Percentiles rank a stretch among this genome's conserved stretches.
These are phyloP conservation scores for Pemphredon lugubris DNA, from an alignment of 2,888 invertebrate genomes.

Conservation along the genomic window DNA sequence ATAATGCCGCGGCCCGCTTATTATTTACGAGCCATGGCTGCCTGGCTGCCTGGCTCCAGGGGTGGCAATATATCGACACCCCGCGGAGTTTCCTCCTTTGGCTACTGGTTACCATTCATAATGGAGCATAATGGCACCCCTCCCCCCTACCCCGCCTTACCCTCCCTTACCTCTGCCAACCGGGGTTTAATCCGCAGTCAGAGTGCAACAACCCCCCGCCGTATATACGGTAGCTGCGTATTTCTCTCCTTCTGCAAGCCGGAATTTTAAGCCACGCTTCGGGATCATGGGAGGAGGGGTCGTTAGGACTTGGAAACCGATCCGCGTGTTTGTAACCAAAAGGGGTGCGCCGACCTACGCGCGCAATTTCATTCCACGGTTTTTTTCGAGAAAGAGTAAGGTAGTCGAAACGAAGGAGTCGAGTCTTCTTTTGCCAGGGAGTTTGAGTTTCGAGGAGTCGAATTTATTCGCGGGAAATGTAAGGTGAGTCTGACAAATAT, in stretches of 20 bases:
- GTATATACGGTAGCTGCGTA: slow-evolving; percentile 13
- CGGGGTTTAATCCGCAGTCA: slow-evolving; percentile 59
- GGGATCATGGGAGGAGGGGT: slow-evolving; percentile 16
- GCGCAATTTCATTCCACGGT: slow-evolving; percentile 17
- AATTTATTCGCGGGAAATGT: too few species aligned
- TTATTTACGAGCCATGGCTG: slow-evolving; percentile 65
- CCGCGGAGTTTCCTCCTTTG: slow-evolving; percentile 66
- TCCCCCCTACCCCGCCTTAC: slow-evolving; percentile 24
- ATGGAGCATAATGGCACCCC: slow-evolving; percentile 60
- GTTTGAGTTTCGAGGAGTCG: too few species aligned
- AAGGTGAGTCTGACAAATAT: too few species aligned
- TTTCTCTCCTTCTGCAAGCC: slow-evolving; percentile 26
- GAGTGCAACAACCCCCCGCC: slow-evolving; percentile 59
- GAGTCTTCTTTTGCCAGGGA: too few species aligned
- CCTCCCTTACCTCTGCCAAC: too few species aligned
- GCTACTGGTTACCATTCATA: slow-evolving; percentile 69
- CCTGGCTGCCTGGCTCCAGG: slow-evolving; percentile 56
- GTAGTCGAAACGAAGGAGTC: too few species aligned
- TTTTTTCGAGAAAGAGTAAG: slow-evolving; percentile 6
- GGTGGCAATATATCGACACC: slow-evolving; percentile 69
- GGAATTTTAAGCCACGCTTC: slow-evolving; percentile 54
- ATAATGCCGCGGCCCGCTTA: slow-evolving; percentile 61
- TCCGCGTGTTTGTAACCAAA: slow-evolving; percentile 36
- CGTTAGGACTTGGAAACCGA: slow-evolving; percentile 39
- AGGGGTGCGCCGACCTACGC: slow-evolving; percentile 5